Percentiles rank a stretch among this genome's conserved stretches.
Conservation (phyloP, 2,113 vertebrate genomes). For the Eurypyga helias region DNA sequence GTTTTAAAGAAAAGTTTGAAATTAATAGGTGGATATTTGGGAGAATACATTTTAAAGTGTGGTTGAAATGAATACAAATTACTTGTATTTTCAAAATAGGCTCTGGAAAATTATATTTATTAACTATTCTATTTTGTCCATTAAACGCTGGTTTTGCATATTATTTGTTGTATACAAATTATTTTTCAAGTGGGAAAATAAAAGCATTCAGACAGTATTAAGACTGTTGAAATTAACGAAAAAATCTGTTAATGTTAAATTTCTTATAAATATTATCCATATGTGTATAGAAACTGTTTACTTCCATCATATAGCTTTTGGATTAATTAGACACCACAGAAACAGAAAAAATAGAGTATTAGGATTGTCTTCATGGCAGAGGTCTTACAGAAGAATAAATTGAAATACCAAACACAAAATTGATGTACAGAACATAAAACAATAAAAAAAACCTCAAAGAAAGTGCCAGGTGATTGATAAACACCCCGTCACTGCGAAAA, state of each 20-base stretch:
- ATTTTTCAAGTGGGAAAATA: neutral
- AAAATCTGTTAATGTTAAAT: neutral
- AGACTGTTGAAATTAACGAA: neutral
- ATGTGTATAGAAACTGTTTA: neutral
- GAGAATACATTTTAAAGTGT: neutral
- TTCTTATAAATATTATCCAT: neutral
- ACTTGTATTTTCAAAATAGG: neutral
- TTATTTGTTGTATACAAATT: neutral
- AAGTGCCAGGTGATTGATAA: neutral
- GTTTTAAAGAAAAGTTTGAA: neutral
- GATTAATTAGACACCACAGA: neutral
- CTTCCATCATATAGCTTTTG: neutral
- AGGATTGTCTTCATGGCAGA: neutral
- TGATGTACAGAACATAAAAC: neutral
- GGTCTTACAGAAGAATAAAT: neutral
- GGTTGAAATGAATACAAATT: neutral
- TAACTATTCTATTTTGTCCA: neutral
- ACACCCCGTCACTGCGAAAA: neutral
- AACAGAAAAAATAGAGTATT: neutral
- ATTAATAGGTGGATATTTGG: neutral
- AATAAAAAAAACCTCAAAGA: neutral
- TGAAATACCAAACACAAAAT: neutral
- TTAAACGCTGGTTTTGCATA: neutral
- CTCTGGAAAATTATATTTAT: neutral
- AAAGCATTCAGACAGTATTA: neutral